Conservation (phyloP, 2,113 vertebrate species). For the Gadus macrocephalus region DNA sequence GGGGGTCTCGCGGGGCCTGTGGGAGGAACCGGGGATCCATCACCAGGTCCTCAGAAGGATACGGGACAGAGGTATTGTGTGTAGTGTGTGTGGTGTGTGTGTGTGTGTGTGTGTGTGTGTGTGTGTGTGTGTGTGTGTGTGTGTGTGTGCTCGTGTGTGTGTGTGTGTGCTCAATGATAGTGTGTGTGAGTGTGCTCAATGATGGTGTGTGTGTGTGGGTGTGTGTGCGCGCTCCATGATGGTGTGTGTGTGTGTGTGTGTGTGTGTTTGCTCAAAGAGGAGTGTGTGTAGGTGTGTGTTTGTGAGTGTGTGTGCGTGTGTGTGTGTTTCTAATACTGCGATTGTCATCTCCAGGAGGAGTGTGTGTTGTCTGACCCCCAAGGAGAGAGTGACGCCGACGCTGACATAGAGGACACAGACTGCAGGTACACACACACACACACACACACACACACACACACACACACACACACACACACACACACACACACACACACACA, state of each 20-base stretch:
- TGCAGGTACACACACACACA: constrained; percentile 58
- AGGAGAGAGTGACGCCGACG: constrained; percentile 76
- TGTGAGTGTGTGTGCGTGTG: constrained; percentile 9
- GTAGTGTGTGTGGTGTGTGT: background rate
- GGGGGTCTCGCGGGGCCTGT: constrained; percentile 59
- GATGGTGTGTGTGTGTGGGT: too few species aligned
- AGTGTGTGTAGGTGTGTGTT: background rate
- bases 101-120: constrained; percentile 14
- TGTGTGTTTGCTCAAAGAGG: constrained; percentile 24
- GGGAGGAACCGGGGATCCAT: constrained; percentile 57
- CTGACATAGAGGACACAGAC: constrained; percentile 76
- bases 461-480: too few species aligned
- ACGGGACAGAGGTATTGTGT: constrained; percentile 70
- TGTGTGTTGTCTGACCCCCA: constrained; percentile 70
- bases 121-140: too few species aligned
- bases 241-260: constrained; percentile 6
- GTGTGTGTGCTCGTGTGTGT: too few species aligned
- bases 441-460: too few species aligned
- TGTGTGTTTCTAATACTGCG: constrained; percentile 23
- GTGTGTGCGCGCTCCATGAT: background rate
- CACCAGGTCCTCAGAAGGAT: constrained; percentile 72
- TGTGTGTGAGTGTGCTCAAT: too few species aligned
- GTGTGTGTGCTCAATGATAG: too few species aligned
- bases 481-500: too few species aligned
- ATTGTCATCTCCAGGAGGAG: constrained; percentile 64